These are phyloP conservation scores for Anadara kagoshimensis DNA, from an alignment of 1,140 invertebrate species.

Conservation along the genomic window DNA sequence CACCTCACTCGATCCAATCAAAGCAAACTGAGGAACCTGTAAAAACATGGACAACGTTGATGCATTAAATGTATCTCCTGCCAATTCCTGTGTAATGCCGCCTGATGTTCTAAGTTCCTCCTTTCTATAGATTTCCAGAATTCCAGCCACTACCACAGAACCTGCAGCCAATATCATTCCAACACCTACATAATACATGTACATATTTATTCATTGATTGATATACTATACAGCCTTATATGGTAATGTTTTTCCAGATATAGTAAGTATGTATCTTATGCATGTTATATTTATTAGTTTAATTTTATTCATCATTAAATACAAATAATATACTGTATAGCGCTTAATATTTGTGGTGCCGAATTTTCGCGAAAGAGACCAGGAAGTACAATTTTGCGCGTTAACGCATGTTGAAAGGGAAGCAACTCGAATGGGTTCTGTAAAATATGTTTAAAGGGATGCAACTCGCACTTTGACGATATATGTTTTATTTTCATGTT, in stretches of 20 bases:
- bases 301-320: background rate
- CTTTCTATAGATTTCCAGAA: conserved; percentile 72
- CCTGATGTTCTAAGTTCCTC: conserved; percentile 45
- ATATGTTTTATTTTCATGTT: no score
- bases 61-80: conserved; percentile 51
- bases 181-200: conserved; percentile 59
- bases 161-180: conserved; percentile 73
- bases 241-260: no score
- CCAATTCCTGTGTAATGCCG: conserved; percentile 46
- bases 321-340: no score
- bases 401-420: no score
- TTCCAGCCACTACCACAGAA: conserved; percentile 72
- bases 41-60: conserved; percentile 40
- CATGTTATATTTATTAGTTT: background rate
- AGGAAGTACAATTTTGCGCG: no score
- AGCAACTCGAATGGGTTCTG: no score
- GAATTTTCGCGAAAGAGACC: no score
- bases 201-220: background rate
- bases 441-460: no score
- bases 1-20: conserved; percentile 76
- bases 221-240: no score
- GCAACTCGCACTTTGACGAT: no score
- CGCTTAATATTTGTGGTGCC: no score
- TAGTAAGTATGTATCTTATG: background rate
- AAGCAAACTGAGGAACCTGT: conserved; percentile 69